Conservation (phyloP, 2,113 vertebrate species). For the Anoplopoma fimbria region DNA sequence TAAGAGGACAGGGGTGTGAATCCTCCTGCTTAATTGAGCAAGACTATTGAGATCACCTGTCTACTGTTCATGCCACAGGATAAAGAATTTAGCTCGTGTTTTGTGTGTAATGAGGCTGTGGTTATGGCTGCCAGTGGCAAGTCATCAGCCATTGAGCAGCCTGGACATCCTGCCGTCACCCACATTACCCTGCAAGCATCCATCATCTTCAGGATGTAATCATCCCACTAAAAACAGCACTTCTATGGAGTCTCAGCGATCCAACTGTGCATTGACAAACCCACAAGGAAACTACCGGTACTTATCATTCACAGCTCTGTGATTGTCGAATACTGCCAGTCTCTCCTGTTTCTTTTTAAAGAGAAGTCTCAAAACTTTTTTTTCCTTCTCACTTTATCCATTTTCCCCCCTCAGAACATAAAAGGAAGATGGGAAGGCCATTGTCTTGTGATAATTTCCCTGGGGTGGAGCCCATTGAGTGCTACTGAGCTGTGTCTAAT, state of each 20-base stretch:
- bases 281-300: constrained; percentile 75
- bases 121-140: constrained; percentile 65
- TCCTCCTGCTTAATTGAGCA: constrained; percentile 76
- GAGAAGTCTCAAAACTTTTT: constrained; percentile 49
- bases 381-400: constrained; percentile 10
- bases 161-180: constrained; percentile 73
- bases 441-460: constrained; percentile 84
- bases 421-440: constrained; percentile 71
- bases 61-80: constrained; percentile 62
- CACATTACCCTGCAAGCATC: constrained; percentile 71
- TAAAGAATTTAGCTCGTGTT: constrained; percentile 70
- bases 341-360: constrained; percentile 50
- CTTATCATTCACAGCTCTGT: constrained; percentile 81
- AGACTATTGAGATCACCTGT: constrained; percentile 62
- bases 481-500: constrained; percentile 81
- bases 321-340: constrained; percentile 56
- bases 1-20: constrained; percentile 40
- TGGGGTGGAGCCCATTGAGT: constrained; percentile 73
- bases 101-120: constrained; percentile 80
- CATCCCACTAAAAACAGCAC: constrained; percentile 73
- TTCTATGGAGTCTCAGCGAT: constrained; percentile 71
- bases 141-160: constrained; percentile 64
- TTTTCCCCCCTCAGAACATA: constrained; percentile 69
- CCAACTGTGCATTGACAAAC: constrained; percentile 66
- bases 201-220: constrained; percentile 83